Evolutionary conservation across 2,888 invertebrate species (phyloP).

Genomic region (Lasioglossum calceatum): DNA sequence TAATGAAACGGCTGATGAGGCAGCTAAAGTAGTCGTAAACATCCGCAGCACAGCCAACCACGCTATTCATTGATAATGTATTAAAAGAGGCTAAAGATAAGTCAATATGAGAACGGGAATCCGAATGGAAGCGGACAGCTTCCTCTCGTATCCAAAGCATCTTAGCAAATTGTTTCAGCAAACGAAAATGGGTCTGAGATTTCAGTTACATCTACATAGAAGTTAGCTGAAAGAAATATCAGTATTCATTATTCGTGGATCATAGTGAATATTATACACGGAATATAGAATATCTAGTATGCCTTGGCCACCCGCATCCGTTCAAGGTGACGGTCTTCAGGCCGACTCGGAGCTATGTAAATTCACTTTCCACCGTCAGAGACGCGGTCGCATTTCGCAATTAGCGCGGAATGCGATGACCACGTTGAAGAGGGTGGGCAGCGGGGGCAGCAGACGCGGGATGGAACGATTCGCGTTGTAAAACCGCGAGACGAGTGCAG

Average conservation of each 20-base stretch:
- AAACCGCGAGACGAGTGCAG: slow-evolving; percentile 46
- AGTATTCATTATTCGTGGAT: not conserved
- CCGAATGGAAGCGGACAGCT: not conserved
- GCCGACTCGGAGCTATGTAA: slow-evolving; percentile 55
- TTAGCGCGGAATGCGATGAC: slow-evolving; percentile 74
- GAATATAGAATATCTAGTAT: too few relatives aligned
- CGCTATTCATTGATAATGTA: not conserved
- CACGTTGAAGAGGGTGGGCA: slow-evolving; percentile 14
- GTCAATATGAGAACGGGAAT: not conserved
- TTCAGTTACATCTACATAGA: not conserved
- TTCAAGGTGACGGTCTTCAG: not conserved
- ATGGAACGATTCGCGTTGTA: slow-evolving; percentile 45
- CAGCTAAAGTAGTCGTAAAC: not conserved
- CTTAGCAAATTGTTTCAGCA: not conserved
- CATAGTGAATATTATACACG: not conserved
- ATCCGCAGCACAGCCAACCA: not conserved
- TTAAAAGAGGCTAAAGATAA: not conserved
- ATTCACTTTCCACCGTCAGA: slow-evolving; percentile 57
- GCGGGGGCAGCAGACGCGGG: not conserved
- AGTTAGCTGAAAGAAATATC: not conserved
- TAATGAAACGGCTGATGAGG: not conserved
- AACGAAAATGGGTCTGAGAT: not conserved
- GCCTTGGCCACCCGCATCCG: not conserved
- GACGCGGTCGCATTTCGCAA: slow-evolving; percentile 72
- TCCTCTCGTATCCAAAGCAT: not conserved